A percentile compares a stretch with the other conserved stretches of the same genome.
Evolutionary conservation across 1,140 invertebrate genomes (phyloP).

Genomic region (Drosophila fuyamai): DNA sequence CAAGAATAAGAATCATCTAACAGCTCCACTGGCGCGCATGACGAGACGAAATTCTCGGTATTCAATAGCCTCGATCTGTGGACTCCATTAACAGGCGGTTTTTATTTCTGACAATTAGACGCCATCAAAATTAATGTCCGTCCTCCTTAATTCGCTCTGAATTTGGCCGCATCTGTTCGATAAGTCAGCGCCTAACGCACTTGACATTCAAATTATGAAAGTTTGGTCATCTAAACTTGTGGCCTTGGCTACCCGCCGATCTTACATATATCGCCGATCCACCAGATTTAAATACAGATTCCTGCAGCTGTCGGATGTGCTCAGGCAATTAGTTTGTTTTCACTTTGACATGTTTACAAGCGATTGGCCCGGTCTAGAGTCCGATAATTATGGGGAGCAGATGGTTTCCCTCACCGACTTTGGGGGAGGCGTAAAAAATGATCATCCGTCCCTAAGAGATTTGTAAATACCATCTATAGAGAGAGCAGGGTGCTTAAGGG

Average conservation of each 20-base stretch:
- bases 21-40: constrained; percentile 54
- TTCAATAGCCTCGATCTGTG: constrained; percentile 56
- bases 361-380: constrained; percentile 30
- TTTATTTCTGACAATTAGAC: constrained; percentile 60
- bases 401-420: constrained; percentile 58
- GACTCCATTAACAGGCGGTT: constrained; percentile 74
- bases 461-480: constrained; percentile 30
- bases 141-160: constrained; percentile 38
- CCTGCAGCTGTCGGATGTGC: constrained; percentile 69
- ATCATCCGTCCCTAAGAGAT: constrained; percentile 24
- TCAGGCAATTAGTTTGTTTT: constrained; percentile 63
- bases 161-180: constrained; percentile 60
- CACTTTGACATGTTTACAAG: constrained; percentile 74
- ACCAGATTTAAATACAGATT: constrained; percentile 54
- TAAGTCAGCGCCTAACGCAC: constrained; percentile 57
- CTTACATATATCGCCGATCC: constrained; percentile 24
- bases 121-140: constrained; percentile 53
- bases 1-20: constrained; percentile 79
- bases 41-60: constrained; percentile 54
- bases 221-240: constrained; percentile 22
- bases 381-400: constrained; percentile 40
- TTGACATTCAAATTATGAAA: constrained; percentile 58
- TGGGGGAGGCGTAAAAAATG: constrained; percentile 38
- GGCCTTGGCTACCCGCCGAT: constrained; percentile 42
- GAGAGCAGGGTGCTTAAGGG: constrained; percentile 44